Evolutionary conservation across 37 sponge, comb jelly and placozoan species (phyloP), one percentile per base, ranked within the genome.

Genomic region (Aplysina aerophoba): DNA sequence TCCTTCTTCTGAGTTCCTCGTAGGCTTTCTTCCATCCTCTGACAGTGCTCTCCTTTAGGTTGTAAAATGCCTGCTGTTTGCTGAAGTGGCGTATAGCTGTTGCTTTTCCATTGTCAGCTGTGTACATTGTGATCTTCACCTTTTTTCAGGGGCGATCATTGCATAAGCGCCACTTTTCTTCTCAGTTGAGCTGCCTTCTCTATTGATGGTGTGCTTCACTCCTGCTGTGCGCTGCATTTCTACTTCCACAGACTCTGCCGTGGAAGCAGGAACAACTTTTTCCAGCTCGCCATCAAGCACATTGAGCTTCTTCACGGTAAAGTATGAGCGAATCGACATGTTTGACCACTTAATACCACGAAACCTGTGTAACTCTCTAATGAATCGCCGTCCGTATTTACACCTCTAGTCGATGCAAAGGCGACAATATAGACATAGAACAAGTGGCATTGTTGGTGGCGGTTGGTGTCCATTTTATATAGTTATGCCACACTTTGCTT

Each of bases 21-120:
- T 64, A 56, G 12, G 22, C 59, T 67, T 83, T 83, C 34, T 67
- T 67, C 25, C 30, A 57, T 13, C 68, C 55, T 73, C 59, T 30
- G 8, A 57, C 59, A 35, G 50, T 68, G 65, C 37, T 28, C 34
- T 83, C 71, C 33, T 73, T 83, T 14, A 65, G 22, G 17, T 72
- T 13, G n/a, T n/a, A n/a, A 12, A 28, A n/a, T 24, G 28, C 84
- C 61, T 22, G 16, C 28, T 83, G 33, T 22, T 24, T 53, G 13
- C 13, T 73, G 69, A 83, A 41, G 30, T 73, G 38, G 38, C 41
- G 40, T 11, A 73, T 19, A 11, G 38, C 74, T 33, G 74, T 41
- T 37, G 38, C 41, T 33, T 30, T 73, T 12, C 74, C 74, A 21
- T 33, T 38, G 31, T 73, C 74, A 12, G 74, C 35, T 11, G 74